Evolutionary conservation across 2,113 vertebrate genomes (phyloP).

Genomic region (Saguinus imperator): DNA sequence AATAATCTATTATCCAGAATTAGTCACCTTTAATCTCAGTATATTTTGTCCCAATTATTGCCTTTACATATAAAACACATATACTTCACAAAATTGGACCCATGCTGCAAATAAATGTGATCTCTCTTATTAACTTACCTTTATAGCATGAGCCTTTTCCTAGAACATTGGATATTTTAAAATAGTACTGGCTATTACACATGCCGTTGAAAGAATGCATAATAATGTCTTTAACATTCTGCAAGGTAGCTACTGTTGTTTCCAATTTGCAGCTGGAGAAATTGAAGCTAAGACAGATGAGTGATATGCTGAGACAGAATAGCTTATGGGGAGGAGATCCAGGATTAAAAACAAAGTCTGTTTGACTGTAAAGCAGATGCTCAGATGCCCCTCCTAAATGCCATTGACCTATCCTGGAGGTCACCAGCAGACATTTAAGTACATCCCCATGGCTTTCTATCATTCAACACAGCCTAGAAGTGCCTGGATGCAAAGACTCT

Average conservation of each 20-base stretch:
- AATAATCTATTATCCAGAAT: neutral
- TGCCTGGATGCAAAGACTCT: too few species aligned
- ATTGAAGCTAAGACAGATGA: neutral
- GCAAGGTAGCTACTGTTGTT: neutral
- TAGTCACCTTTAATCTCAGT: neutral
- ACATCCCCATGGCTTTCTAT: rapidly evolving
- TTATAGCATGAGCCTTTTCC: neutral
- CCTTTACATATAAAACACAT: neutral
- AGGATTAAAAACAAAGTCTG: neutral
- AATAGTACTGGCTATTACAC: neutral
- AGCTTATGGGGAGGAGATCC: neutral
- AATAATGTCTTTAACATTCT: neutral
- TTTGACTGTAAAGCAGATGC: neutral
- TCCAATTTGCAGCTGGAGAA: neutral
- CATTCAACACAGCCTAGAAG: neutral
- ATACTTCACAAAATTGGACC: neutral
- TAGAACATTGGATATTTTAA: neutral
- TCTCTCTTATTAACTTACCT: neutral
- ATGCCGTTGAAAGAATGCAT: neutral
- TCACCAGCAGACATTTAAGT: neutral
- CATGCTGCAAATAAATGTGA: neutral
- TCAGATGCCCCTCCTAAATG: rapidly evolving
- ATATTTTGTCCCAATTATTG: neutral
- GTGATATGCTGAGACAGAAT: neutral
- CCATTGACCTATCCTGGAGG: neutral